Conservation (phyloP, 2,113 vertebrate species). For the Centrocercus urophasianus region DNA sequence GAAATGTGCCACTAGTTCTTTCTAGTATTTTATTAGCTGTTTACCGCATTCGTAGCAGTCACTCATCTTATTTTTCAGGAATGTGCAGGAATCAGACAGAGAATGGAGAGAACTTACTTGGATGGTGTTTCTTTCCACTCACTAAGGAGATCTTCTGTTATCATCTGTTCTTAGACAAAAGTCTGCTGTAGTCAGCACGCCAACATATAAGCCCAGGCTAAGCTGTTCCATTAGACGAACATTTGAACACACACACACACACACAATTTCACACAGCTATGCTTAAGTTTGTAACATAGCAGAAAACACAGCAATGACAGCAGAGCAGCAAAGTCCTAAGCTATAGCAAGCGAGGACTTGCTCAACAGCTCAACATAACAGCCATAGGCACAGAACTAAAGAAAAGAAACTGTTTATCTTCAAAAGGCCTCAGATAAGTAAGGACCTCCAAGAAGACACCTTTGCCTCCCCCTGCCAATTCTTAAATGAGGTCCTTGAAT, state of each 20-base stretch:
- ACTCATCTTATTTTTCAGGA: not conserved
- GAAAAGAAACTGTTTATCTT: too few species aligned
- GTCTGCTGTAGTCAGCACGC: not conserved
- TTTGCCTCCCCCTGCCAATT: too few species aligned
- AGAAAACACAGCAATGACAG: not conserved
- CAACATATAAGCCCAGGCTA: not conserved
- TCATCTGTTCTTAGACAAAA: not conserved
- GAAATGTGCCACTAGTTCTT: not conserved
- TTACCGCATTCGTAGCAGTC: not conserved
- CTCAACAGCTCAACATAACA: too few species aligned
- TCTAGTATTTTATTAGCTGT: not conserved
- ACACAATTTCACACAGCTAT: conserved; percentile 21
- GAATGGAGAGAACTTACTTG: not conserved
- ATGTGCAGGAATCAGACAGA: not conserved
- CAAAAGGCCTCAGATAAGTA: too few species aligned
- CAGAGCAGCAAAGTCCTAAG: not conserved
- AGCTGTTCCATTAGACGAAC: conserved; percentile 10
- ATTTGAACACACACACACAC: not conserved
- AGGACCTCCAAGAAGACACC: too few species aligned
- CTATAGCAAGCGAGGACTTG: too few species aligned
- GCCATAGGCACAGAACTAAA: too few species aligned
- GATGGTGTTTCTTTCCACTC: not conserved
- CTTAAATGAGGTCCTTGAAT: too few species aligned
- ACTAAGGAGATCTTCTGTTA: not conserved
- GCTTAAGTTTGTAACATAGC: not conserved